Conservation (phyloP, 1,140 invertebrate species). For the Trinorchestia longiramus region DNA sequence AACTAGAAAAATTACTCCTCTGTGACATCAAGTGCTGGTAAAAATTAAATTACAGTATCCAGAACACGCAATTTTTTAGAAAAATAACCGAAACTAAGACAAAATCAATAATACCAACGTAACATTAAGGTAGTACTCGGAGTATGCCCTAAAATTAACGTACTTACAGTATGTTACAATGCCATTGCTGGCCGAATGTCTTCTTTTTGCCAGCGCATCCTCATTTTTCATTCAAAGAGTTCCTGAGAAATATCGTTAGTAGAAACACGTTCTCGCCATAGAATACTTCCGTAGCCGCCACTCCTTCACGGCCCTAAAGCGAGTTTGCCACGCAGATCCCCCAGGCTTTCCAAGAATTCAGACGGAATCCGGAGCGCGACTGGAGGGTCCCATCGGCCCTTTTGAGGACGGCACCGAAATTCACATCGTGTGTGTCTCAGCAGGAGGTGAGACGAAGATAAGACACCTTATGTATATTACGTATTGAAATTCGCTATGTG, state of each 20-base stretch:
- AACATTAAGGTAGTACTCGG: not conserved
- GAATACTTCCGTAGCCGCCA: not conserved
- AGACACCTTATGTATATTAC: no score
- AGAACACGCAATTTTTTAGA: no score
- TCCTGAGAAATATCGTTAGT: not conserved
- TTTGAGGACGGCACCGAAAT: slow-evolving; percentile 60
- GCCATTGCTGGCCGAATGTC: not conserved
- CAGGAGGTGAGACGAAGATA: slow-evolving; percentile 59
- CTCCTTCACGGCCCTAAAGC: not conserved
- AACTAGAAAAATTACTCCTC: no score
- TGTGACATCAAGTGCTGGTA: no score
- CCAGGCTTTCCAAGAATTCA: slow-evolving; percentile 64
- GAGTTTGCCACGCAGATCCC: slow-evolving; percentile 58
- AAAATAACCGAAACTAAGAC: not conserved
- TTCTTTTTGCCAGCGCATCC: not conserved
- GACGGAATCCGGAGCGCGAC: slow-evolving; percentile 59
- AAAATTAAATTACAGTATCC: no score
- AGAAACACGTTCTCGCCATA: not conserved
- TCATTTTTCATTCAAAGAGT: not conserved
- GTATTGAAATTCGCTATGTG: no score
- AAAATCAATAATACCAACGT: no score
- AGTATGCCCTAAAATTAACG: not conserved
- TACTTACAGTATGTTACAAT: not conserved
- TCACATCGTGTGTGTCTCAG: slow-evolving; percentile 60
- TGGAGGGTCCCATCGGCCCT: slow-evolving; percentile 64